Base-by-base conservation (phyloP, 2,888 invertebrate genomes). In the Stenoptilia bipunctidactyla region DNA sequence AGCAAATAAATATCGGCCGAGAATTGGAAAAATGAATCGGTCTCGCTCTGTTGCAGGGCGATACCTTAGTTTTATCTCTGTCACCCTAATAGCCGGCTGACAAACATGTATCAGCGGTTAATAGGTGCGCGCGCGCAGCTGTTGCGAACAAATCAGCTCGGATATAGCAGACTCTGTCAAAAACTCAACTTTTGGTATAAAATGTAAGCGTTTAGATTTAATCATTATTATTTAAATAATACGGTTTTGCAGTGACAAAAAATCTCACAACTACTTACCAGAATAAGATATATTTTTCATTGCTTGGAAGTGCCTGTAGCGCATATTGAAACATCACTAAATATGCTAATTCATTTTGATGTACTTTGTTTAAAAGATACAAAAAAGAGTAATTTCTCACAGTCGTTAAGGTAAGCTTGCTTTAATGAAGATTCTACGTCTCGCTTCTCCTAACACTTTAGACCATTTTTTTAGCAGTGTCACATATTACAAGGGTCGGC, bases 31-130 rank as follows among this genome's bases (percentile, higher is more conserved):
- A 69, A 69, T 73, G 67, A 68, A 73, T 73, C 76, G 76, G 76
- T 80, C 82, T 74, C 79, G 65, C 76, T 82, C 75, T 65, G 61
- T 61, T 75, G 61, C 69, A 66, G 68, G 67, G 8, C 64, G 73
- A 66, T 70, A 71, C 59, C 61, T 54, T 65, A 69, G 66, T 74
- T 74, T 70, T 66, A 71, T 83, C 82, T 77, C 80, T 72, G 70
- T 82, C 82, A 50, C 74, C 66, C 83, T 83, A 83, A 82, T 82
- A 82, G 83, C 82, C 80, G 80, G 69, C 80, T 80, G 82, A 82
- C 82, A 79, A 82, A 82, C 83, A 82, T 83, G 83, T 82, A 82
- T 82, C 83, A 82, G 79, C 76, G 83, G 80, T 82, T 82, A 83
- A 83, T 83, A 83, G 82, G 82, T 82, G 80, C 75, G 82, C 71